A percentile compares a stretch with the other conserved stretches of the same genome.
Conservation (phyloP, 1,140 invertebrate species). For the Ptiloglossa arizonensis region DNA sequence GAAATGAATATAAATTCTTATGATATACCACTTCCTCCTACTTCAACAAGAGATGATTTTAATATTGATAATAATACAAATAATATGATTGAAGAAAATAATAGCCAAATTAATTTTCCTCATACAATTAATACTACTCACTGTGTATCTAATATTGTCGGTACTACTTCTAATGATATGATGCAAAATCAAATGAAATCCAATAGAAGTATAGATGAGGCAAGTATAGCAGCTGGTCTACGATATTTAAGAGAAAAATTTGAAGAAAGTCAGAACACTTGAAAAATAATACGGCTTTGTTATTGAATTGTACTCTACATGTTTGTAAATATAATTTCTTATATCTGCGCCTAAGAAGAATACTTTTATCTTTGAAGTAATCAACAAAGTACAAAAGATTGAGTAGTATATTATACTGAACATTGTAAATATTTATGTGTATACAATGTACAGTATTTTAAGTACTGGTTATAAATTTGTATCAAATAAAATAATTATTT, state of each 20-base stretch:
- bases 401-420: neutral
- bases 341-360: neutral
- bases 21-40: slow-evolving; percentile 24
- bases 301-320: slow-evolving; percentile 14
- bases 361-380: neutral
- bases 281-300: neutral
- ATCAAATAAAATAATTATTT: neutral
- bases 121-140: neutral
- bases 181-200: neutral
- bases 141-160: neutral
- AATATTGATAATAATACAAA: slow-evolving; percentile 55
- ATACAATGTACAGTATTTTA: neutral
- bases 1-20: slow-evolving; percentile 21
- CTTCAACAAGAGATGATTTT: neutral
- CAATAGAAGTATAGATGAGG: slow-evolving; percentile 74
- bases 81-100: slow-evolving; percentile 46
- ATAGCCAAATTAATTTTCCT: neutral
- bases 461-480: neutral
- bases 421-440: neutral
- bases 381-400: neutral
- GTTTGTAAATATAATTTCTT: slow-evolving; percentile 35
- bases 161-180: neutral
- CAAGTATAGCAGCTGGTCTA: slow-evolving; percentile 86
- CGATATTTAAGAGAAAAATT: slow-evolving; percentile 85
- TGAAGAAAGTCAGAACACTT: slow-evolving; percentile 71